A percentile compares a stretch with the other conserved stretches of the same genome.
Evolutionary conservation across 2,113 vertebrate species (phyloP).

Genomic region (Solea senegalensis): DNA sequence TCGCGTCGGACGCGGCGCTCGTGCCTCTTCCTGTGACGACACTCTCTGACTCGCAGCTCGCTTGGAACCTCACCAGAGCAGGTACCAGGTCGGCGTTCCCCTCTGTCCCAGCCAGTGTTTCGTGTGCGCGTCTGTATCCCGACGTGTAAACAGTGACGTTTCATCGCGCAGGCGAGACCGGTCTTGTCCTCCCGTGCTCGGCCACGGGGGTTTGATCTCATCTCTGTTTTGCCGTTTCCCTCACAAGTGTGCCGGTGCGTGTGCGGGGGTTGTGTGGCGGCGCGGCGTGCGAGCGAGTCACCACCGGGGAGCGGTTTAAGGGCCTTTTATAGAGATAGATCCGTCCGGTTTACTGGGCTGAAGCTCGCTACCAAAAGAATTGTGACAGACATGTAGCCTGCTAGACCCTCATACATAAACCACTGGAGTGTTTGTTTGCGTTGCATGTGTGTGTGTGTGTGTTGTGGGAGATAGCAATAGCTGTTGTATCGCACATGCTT

Average conservation of each 20-base stretch:
- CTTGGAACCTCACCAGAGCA: too few species aligned
- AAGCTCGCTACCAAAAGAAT: slow-evolving; percentile 63
- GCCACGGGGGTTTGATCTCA: slow-evolving; percentile 47
- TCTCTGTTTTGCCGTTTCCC: slow-evolving; percentile 43
- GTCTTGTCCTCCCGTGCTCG: slow-evolving; percentile 24
- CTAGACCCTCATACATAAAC: slow-evolving; percentile 74
- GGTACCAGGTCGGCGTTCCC: too few species aligned
- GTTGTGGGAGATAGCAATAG: slow-evolving; percentile 52
- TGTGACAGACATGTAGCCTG: slow-evolving; percentile 73
- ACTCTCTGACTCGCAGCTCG: too few species aligned
- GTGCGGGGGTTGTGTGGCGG: slow-evolving; percentile 22
- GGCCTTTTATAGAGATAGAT: slow-evolving; percentile 77
- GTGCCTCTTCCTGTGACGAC: too few species aligned
- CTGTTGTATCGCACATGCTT: slow-evolving; percentile 72
- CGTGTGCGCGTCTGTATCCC: too few species aligned
- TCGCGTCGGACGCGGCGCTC: too few species aligned
- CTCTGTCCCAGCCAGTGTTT: too few species aligned
- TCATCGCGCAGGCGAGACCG: too few species aligned
- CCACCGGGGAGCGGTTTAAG: slow-evolving; percentile 74
- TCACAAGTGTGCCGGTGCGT: slow-evolving; percentile 56
- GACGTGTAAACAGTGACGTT: too few species aligned
- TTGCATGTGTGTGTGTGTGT: slow-evolving; percentile 36
- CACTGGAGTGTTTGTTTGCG: slow-evolving; percentile 67
- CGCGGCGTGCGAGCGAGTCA: slow-evolving; percentile 51
- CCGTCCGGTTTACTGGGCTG: slow-evolving; percentile 72